A percentile compares a stretch with the other conserved stretches of the same genome.
phyloP scores from a whole-genome alignment of 2,113 vertebrate species.

The Pithys albifrons region DNA sequence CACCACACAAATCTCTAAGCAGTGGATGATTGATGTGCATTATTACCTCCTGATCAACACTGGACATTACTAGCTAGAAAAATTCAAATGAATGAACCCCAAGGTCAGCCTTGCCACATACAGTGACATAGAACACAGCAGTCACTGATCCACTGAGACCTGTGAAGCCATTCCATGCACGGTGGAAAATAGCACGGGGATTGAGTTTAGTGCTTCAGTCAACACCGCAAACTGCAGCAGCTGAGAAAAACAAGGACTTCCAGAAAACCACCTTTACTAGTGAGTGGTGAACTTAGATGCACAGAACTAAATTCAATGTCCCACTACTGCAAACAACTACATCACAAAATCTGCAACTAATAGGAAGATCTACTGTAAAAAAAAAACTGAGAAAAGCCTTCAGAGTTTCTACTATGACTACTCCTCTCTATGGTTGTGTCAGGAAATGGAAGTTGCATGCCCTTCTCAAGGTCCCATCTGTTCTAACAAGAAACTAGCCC shows the following conservation, averaged over 20 bases:
- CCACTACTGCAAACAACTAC: neutral
- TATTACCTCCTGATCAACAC: neutral
- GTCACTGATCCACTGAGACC: neutral
- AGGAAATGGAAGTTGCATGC: neutral
- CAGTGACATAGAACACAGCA: neutral
- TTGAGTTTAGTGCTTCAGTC: neutral
- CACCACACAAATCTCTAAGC: neutral
- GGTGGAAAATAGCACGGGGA: neutral
- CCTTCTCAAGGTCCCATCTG: neutral
- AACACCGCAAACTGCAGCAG: neutral
- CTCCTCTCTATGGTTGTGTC: neutral
- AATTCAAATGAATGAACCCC: neutral
- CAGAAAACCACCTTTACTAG: neutral
- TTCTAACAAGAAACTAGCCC: neutral
- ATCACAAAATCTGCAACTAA: neutral
- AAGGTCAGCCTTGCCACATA: neutral
- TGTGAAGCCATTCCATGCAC: neutral
- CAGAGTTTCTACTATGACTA: neutral
- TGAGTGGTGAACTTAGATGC: neutral
- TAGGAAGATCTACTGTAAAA: neutral
- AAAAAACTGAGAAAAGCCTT: neutral
- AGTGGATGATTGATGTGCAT: neutral
- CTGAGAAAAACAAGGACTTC: neutral
- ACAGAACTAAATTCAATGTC: neutral
- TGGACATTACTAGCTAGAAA: neutral